Conservation (phyloP, 1,140 invertebrate species). For the Drosophila miranda region DNA sequence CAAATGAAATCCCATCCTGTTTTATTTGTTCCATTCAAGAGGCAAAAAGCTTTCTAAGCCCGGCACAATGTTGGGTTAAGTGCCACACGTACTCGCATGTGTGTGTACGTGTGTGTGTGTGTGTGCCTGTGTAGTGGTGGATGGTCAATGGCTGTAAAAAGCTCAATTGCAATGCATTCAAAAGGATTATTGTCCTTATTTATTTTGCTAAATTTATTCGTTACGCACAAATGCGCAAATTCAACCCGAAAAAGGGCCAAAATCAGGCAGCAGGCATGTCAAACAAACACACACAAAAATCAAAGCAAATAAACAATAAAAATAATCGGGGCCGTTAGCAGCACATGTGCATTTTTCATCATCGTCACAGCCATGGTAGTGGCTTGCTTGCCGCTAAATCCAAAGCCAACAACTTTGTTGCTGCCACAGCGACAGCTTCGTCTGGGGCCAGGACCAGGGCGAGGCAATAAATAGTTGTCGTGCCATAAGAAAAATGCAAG, state of each 20-base stretch:
- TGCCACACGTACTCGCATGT: slow-evolving; percentile 40
- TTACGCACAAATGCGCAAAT: slow-evolving; percentile 76
- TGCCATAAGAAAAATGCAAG: slow-evolving; percentile 78
- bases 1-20: slow-evolving; percentile 25
- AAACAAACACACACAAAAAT: slow-evolving; percentile 56
- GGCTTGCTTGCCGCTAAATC: slow-evolving; percentile 31
- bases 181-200: slow-evolving; percentile 81
- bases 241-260: slow-evolving; percentile 14
- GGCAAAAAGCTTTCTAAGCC: slow-evolving; percentile 40
- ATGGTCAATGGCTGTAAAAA: slow-evolving; percentile 73
- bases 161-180: slow-evolving; percentile 80
- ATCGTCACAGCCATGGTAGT: slow-evolving; percentile 15
- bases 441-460: slow-evolving; percentile 16
- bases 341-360: slow-evolving; percentile 79
- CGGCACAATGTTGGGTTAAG: slow-evolving; percentile 65
- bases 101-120: slow-evolving; percentile 1
- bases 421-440: slow-evolving; percentile 57
- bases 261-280: slow-evolving; percentile 13
- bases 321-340: slow-evolving; percentile 76
- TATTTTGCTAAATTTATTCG: slow-evolving; percentile 81
- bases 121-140: not conserved
- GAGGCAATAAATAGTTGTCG: slow-evolving; percentile 77
- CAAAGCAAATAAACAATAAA: slow-evolving; percentile 81
- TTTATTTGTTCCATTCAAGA: no score
- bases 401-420: slow-evolving; percentile 64